Base-by-base conservation (phyloP, 92 coral and sea anemone genomes). In the Palythoa heliodiscus region DNA sequence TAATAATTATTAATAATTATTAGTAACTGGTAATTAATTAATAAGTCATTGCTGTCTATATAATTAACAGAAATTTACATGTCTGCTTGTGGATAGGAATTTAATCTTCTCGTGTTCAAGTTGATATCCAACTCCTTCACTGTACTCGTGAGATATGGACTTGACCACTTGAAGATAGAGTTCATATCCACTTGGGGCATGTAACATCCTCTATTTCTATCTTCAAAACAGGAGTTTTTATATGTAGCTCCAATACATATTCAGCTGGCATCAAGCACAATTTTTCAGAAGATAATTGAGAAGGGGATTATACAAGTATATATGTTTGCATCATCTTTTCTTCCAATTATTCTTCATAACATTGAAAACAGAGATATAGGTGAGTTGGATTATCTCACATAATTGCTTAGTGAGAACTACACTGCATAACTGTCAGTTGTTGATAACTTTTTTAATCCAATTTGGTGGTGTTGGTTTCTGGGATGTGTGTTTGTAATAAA, bases 231-330 rank as follows among this genome's bases (percentile, higher is more conserved):
- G 99, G 99, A 96, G 72, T 92, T 92, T 53, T 85, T 96, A 71
- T 93, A 95, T 84, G 87, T 96, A 80, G 99, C 99, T 73, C 98
- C 99, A 61, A 87, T 95, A 37, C 96, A 92, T 67, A 95, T 96
- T 77, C 99, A 96, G 76, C 76, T 95, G 73, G 95, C 93, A 75
- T 98, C 99, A 12, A 95, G 95, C 57, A 92, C 89, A 80, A 86
- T 95, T 29, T 94, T 95, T 91, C 86, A 89, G 87, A 85, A 84
- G n/a, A 90, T 96, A 55, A 94, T 96, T 37, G 93, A 96, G 83
- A 90, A 84, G 89, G 90, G 94, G n/a, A 81, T 92, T 48, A 83
- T 96, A 48, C 98, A 93, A 80, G 93, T 91, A 9, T 96, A 96
- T 87, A 93, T 95, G 71, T 96, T 92, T 87, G 89, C 99, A 58